Conservation (phyloP, 2,113 vertebrate genomes). For the Colinus virginianus region DNA sequence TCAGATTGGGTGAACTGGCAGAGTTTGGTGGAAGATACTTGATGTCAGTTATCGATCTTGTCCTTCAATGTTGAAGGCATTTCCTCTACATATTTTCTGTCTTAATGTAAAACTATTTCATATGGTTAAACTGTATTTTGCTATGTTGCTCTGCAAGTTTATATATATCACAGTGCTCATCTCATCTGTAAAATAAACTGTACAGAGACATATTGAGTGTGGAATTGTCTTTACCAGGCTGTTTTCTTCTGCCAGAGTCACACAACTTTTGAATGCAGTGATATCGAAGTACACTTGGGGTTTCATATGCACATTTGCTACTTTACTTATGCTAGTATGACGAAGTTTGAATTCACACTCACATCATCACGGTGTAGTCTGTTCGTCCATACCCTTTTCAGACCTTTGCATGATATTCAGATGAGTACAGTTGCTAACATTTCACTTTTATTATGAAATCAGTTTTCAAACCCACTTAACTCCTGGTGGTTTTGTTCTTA, state of each 20-base stretch:
- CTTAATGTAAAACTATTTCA: constrained; percentile 75
- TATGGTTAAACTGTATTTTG: constrained; percentile 72
- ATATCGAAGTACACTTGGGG: neutral
- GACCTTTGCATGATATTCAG: neutral
- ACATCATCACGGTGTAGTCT: neutral
- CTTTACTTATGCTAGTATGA: neutral
- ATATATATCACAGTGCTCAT: constrained; percentile 74
- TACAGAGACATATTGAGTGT: constrained; percentile 63
- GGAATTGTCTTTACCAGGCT: constrained; percentile 16
- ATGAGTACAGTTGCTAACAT: neutral
- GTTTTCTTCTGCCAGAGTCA: neutral
- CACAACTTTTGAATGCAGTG: neutral
- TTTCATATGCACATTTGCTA: neutral
- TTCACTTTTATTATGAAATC: neutral
- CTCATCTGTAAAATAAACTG: constrained; percentile 79
- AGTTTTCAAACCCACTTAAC: too few relatives aligned
- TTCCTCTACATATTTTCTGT: constrained; percentile 71
- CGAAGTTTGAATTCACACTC: neutral
- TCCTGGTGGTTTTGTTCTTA: too few relatives aligned
- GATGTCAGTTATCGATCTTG: constrained; percentile 59
- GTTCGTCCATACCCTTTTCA: neutral
- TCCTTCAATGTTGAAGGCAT: constrained; percentile 73
- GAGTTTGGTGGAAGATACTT: constrained; percentile 55
- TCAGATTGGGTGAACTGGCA: constrained; percentile 44
- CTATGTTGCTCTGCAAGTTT: constrained; percentile 60